Conservation (phyloP, 2,113 vertebrate species). For the Perognathus longimembris region DNA sequence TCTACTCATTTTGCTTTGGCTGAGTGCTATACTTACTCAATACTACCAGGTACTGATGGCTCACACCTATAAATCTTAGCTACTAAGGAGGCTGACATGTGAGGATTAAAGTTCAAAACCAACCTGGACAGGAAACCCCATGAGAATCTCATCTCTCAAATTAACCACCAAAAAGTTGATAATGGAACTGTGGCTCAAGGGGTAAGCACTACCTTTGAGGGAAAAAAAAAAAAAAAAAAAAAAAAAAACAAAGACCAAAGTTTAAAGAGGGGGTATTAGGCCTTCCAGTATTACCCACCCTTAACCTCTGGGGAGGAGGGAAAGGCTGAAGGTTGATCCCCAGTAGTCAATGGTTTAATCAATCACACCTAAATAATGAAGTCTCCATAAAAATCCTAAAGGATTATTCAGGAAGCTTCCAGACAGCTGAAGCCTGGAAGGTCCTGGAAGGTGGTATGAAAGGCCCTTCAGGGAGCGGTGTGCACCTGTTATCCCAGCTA, state of each 20-base stretch:
- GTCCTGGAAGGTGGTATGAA: too few species aligned
- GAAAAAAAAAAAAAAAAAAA: not conserved
- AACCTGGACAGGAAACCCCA: too few species aligned
- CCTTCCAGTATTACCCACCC: not conserved
- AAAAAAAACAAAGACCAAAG: not conserved
- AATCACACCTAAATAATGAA: not conserved
- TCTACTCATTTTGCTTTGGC: not conserved
- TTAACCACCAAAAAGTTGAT: too few species aligned
- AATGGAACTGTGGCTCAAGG: too few species aligned
- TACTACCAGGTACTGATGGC: too few species aligned
- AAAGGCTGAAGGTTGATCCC: not conserved
- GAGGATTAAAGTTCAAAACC: too few species aligned
- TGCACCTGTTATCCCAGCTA: too few species aligned
- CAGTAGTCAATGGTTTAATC: not conserved
- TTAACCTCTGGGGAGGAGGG: not conserved
- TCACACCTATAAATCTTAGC: too few species aligned
- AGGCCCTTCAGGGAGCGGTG: too few species aligned
- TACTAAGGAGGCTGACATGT: not conserved
- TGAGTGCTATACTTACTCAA: not conserved
- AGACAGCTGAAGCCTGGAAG: not conserved
- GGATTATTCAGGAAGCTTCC: not conserved
- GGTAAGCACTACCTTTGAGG: too few species aligned
- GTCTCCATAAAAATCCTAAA: not conserved
- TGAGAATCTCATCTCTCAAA: too few species aligned
- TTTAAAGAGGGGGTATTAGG: not conserved